A percentile compares a stretch with the other conserved stretches of the same genome.
phyloP scores from a whole-genome alignment of 2,888 invertebrate species.

The Ametastegia equiseti region DNA sequence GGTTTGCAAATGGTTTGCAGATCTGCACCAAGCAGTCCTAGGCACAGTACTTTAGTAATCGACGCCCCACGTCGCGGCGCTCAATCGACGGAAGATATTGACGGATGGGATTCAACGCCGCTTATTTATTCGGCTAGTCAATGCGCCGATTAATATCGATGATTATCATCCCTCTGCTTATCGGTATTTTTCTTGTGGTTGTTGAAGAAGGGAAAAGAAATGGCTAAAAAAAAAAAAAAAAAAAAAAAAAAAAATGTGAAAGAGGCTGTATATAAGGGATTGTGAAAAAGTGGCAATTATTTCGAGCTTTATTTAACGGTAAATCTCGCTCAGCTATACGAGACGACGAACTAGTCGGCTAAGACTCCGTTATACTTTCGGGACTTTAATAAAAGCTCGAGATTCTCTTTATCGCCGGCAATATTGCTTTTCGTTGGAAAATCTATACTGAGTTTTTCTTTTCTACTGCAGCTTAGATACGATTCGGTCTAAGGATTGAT shows the following conservation, averaged over 20 bases:
- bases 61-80: constrained; percentile 58
- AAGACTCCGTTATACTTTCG: neutral
- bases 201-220: too few relatives aligned
- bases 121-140: constrained; percentile 57
- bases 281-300: neutral
- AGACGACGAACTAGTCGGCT: neutral
- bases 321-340: neutral
- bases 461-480: neutral
- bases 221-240: neutral
- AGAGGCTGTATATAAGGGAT: neutral
- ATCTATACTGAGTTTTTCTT: neutral
- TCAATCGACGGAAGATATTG: constrained; percentile 69
- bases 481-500: too few relatives aligned
- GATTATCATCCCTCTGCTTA: neutral
- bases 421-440: neutral
- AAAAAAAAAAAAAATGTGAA: neutral
- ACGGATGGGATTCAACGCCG: constrained; percentile 68
- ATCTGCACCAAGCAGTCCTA: constrained; percentile 69
- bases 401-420: constrained; percentile 3
- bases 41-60: constrained; percentile 60
- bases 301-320: neutral
- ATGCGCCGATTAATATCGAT: constrained; percentile 15
- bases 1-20: constrained; percentile 61
- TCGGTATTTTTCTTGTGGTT: neutral
- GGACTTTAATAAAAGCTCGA: neutral